These are phyloP conservation scores for Dugesia japonica DNA, from an alignment of 2,888 invertebrate species.

Conservation along the genomic window DNA sequence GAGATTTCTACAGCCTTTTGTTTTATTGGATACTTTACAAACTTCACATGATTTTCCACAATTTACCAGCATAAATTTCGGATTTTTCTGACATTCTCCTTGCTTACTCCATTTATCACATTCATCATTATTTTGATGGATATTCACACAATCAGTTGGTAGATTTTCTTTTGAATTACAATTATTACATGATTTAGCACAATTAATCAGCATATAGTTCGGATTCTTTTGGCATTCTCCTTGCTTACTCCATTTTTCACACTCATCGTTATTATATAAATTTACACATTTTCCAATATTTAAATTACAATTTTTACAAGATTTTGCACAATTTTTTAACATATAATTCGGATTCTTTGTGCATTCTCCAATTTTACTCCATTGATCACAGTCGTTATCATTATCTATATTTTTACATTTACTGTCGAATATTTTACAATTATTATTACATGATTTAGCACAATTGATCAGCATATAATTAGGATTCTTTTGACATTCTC, in stretches of 20 bases:
- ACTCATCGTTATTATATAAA: neutral
- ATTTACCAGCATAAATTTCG: neutral
- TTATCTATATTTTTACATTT: neutral
- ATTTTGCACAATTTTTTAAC: neutral
- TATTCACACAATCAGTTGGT: neutral
- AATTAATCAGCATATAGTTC: neutral
- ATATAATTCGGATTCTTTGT: conserved; percentile 1
- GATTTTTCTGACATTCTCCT: conserved; percentile 23
- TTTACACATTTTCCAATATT: neutral
- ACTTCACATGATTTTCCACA: conserved; percentile 7
- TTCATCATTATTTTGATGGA: neutral
- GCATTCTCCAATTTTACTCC: conserved; percentile 22
- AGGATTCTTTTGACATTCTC: conserved; percentile 23
- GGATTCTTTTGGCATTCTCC: conserved; percentile 1
- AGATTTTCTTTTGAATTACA: neutral
- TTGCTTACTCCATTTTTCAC: neutral
- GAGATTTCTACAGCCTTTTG: neutral
- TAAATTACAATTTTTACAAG: neutral
- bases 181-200: conserved; percentile 2
- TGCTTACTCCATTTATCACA: neutral
- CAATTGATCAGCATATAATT: conserved; percentile 17
- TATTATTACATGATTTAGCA: neutral
- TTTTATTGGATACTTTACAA: neutral
- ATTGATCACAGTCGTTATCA: neutral
- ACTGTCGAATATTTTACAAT: neutral